phyloP scores from a whole-genome alignment of 2,797 vertebrate genomes.

The Enteromius viviparus region DNA sequence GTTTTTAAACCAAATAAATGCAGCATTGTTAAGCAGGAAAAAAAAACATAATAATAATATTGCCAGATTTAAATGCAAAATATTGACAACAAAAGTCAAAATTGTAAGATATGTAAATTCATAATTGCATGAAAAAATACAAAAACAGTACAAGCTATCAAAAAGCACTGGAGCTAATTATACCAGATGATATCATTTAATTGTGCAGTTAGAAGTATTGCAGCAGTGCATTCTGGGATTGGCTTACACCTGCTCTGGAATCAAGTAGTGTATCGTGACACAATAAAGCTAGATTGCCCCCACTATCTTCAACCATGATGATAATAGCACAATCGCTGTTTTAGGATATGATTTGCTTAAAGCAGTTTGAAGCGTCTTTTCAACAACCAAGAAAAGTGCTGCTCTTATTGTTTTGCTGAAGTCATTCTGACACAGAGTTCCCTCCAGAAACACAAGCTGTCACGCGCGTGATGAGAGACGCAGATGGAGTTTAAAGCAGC shows the following conservation, averaged over 20 bases:
- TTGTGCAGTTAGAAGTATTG: neutral
- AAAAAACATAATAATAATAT: too few relatives aligned
- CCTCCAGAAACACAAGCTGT: conserved; percentile 18
- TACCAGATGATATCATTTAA: neutral
- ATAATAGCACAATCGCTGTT: neutral
- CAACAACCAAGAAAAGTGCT: neutral
- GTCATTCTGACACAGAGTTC: neutral
- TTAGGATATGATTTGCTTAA: neutral
- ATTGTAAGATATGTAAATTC: too few relatives aligned
- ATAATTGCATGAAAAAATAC: too few relatives aligned
- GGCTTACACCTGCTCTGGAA: neutral
- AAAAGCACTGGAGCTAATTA: neutral
- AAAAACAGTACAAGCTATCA: neutral
- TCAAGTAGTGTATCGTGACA: neutral
- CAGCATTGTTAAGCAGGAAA: too few relatives aligned
- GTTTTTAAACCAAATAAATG: too few relatives aligned
- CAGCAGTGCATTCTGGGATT: neutral
- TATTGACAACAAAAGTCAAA: too few relatives aligned
- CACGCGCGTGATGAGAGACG: neutral
- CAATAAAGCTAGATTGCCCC: conserved; percentile 3
- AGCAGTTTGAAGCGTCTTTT: neutral
- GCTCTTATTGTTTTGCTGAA: neutral
- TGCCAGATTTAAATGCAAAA: too few relatives aligned
- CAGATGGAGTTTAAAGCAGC: neutral
- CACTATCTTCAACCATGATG: neutral